These are phyloP conservation scores for Atherinomorus stipes DNA, from an alignment of 2,113 vertebrate genomes.

Conservation along the genomic window DNA sequence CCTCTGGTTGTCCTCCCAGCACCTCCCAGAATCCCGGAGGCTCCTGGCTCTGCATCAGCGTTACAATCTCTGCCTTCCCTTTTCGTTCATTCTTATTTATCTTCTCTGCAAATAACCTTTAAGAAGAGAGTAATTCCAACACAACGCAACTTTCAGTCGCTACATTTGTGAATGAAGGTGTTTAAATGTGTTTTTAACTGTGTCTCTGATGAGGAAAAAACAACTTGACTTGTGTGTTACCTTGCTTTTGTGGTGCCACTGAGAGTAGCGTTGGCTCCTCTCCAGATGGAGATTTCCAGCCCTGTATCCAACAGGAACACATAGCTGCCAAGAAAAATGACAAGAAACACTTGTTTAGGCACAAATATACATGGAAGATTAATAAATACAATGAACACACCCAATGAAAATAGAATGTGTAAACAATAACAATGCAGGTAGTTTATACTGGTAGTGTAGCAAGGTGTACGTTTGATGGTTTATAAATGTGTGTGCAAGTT, in stretches of 20 bases:
- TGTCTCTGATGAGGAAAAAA: neutral
- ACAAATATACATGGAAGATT: too few relatives aligned
- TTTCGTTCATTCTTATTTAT: constrained; percentile 98
- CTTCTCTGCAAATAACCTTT: constrained; percentile 96
- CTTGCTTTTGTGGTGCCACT: constrained; percentile 95
- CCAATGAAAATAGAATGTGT: neutral
- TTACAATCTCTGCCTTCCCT: constrained; percentile 90
- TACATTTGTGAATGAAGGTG: neutral
- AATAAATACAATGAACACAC: too few relatives aligned
- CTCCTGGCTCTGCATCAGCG: constrained; percentile 89
- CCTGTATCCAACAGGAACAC: constrained; percentile 94
- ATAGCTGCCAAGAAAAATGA: constrained; percentile 80
- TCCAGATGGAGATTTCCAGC: constrained; percentile 91
- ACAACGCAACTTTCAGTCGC: neutral
- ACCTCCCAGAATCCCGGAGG: constrained; percentile 91
- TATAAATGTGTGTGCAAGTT: constrained; percentile 14
- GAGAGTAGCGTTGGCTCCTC: constrained; percentile 91
- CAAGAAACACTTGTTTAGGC: too few relatives aligned
- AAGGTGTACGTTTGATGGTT: neutral
- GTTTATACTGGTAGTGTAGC: neutral
- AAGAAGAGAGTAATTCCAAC: neutral
- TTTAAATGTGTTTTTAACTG: neutral
- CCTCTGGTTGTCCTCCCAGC: constrained; percentile 91
- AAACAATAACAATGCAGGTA: neutral
- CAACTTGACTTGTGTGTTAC: constrained; percentile 68